Evolutionary conservation across 2,888 invertebrate species (phyloP), one percentile per base, ranked within the genome.

Genomic region (Drosophila kanekoi): DNA sequence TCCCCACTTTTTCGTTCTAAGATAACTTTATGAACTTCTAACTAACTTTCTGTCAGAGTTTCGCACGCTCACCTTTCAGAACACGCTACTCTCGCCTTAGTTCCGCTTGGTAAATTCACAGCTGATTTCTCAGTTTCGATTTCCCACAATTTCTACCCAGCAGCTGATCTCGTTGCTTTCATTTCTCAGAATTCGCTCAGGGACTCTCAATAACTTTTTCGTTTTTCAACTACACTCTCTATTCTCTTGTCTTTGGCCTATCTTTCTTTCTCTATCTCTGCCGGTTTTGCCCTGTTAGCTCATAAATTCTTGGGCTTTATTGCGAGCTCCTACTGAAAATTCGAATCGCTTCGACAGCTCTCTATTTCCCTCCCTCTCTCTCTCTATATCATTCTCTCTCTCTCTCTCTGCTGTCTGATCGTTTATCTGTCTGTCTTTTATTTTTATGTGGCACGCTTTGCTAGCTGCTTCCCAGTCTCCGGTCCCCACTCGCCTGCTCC

Each of bases 381-480:
- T 18, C 45, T 47, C 13, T n/a, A n/a, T n/a, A n/a, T n/a, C n/a
- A n/a, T n/a, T 23, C 6, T 13, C 3, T 51, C 14, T 13, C 5
- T 51, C 8, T 16, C 18, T 37, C 10, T n/a, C 40, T 18, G 6
- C 37, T 35, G 40, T 16, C 28, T 43, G 68, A 67, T 75, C 57
- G 70, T 47, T 54, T 64, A 63, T 64, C 60, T 52, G 65, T 2
- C 28, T 45, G 9, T 33, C 28, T 20, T 28, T 57, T 16, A 32
- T 35, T 32, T 47, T 48, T 58, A 16, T 44, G 37, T 41, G 61
- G 70, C 75, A 74, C 76, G 75, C 76, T 75, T 75, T 53, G 52
- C 35, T 18, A 10, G 37, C 37, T 13, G 35, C 32, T 1, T 4
- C 11, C 9, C 23, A 23, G 10, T 51, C 8, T 40, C 18, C 32